These are phyloP conservation scores for Xanthorhoe designata DNA, from an alignment of 2,888 invertebrate genomes.

Conservation along the genomic window DNA sequence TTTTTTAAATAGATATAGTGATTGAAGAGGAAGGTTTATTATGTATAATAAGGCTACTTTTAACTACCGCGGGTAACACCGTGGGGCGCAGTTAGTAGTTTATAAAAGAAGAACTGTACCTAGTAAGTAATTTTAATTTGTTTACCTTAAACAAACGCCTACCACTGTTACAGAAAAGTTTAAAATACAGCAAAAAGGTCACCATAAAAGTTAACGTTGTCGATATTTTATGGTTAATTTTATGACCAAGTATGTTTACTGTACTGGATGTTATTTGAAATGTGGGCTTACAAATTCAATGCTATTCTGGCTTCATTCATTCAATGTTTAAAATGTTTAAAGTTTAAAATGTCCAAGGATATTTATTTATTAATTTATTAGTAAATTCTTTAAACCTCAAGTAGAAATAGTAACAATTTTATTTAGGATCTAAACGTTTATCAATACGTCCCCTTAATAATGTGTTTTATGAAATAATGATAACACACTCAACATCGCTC, in stretches of 20 bases:
- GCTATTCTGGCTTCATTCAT: not conserved
- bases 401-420: not conserved
- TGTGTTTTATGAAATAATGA: conserved; percentile 62
- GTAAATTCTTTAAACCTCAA: too few species aligned
- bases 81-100: too few species aligned
- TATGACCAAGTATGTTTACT: conserved; percentile 22
- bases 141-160: not conserved
- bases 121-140: too few species aligned
- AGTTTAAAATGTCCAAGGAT: too few species aligned
- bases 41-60: too few species aligned
- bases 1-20: too few species aligned
- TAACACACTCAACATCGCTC: conserved; percentile 64
- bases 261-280: conserved; percentile 9
- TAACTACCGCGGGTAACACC: too few species aligned
- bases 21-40: too few species aligned
- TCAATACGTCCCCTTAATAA: conserved; percentile 64
- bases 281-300: not conserved
- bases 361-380: too few species aligned
- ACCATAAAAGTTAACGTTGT: conserved; percentile 22
- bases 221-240: conserved; percentile 26
- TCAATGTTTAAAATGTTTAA: not conserved
- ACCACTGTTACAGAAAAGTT: not conserved
- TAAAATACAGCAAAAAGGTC: conserved; percentile 7
- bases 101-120: too few species aligned
- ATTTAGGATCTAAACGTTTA: not conserved